phyloP scores from a whole-genome alignment of 2,888 invertebrate species.

The Microctonus hyperodae region DNA sequence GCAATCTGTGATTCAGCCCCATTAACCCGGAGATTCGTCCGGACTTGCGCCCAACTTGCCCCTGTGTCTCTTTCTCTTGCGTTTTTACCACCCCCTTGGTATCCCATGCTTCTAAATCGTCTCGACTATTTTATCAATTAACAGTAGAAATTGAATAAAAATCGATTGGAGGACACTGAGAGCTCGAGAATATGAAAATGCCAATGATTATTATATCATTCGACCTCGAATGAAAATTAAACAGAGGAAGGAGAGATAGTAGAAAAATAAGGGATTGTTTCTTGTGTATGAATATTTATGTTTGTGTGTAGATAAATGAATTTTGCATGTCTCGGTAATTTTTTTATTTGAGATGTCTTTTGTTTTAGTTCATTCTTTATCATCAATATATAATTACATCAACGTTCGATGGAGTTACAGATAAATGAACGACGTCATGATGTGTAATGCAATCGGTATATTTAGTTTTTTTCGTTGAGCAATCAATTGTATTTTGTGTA shows the following conservation, averaged over 20 bases:
- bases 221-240: neutral
- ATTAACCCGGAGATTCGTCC: conserved; percentile 60
- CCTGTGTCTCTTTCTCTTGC: conserved; percentile 25
- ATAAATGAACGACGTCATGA: neutral
- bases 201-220: neutral
- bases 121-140: conserved; percentile 28
- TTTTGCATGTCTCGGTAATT: neutral
- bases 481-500: too few relatives aligned
- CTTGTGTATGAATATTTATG: too few relatives aligned
- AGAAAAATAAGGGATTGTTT: neutral
- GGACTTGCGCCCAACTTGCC: conserved; percentile 53
- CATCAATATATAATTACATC: neutral
- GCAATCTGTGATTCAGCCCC: conserved; percentile 64
- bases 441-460: too few relatives aligned
- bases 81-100: neutral
- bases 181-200: neutral
- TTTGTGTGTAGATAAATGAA: too few relatives aligned
- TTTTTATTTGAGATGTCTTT: neutral
- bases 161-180: neutral
- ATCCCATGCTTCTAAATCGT: neutral
- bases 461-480: too few relatives aligned
- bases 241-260: neutral
- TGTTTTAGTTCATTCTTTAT: neutral
- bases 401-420: neutral
- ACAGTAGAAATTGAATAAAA: conserved; percentile 21